phyloP scores from a whole-genome alignment of 2,888 invertebrate genomes.

The Thymelicus acteon region DNA sequence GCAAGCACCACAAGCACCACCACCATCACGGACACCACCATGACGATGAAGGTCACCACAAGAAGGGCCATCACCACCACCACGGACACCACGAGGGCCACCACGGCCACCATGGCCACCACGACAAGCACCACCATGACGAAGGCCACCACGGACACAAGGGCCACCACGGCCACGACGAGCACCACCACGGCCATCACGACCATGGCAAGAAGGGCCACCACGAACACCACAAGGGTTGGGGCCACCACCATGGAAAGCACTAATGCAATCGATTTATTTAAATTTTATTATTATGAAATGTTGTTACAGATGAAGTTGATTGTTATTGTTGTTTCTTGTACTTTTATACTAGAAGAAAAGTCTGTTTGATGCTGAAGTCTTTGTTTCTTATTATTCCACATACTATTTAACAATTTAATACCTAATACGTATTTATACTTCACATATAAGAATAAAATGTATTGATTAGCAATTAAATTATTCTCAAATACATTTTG shows the following conservation, averaged over 20 bases:
- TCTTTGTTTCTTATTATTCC: no score
- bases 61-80: slow-evolving; percentile 92
- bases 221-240: slow-evolving; percentile 89
- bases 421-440: no score
- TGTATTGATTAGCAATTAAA: no score
- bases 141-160: slow-evolving; percentile 91
- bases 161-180: slow-evolving; percentile 89
- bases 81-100: slow-evolving; percentile 91
- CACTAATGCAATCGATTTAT: slow-evolving; percentile 57
- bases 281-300: slow-evolving; percentile 44
- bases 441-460: no score
- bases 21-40: slow-evolving; percentile 90
- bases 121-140: slow-evolving; percentile 90
- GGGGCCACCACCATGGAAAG: slow-evolving; percentile 87
- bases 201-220: slow-evolving; percentile 91
- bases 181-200: slow-evolving; percentile 89
- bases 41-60: slow-evolving; percentile 90
- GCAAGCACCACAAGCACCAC: slow-evolving; percentile 90
- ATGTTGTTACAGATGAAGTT: slow-evolving; percentile 42
- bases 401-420: no score
- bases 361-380: background rate
- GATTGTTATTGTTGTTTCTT: slow-evolving; percentile 39
- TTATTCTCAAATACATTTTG: no score
- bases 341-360: slow-evolving; percentile 19
- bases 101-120: slow-evolving; percentile 91